Evolutionary conservation across 2,888 invertebrate species (phyloP), one percentile per base, ranked within the genome.

Genomic region (Pristionchus mayeri): DNA sequence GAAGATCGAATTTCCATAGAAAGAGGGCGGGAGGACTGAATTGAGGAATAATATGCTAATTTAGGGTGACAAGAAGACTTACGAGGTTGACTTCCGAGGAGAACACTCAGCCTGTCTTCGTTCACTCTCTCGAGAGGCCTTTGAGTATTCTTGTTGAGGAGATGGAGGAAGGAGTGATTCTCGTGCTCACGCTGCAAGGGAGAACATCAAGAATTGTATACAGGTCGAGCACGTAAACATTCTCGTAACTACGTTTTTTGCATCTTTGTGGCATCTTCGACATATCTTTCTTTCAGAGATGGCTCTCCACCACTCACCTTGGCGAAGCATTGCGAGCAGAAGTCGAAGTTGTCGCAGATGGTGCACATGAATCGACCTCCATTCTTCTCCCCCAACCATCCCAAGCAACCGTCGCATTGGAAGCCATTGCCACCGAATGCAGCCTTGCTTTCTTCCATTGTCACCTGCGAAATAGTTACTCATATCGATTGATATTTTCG

Each of bases 341-440:
- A 57, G 18, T 80, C 80, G 80, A 37, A 80, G 80, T 80, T 27
- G 18, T 37, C 80, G 37, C 80, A 80, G 80, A 80, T 40, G 37
- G 24, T 57, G 57, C 80, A 80, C 57, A 57, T 80, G 80, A 27
- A 80, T 57, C 80, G n/a, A 0, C 80, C 57, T 54, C 80, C 80
- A 27, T 80, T 57, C 2, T n/a, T n/a, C 0, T 34, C 3, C 3
- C 34, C 13, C 11, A 80, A 13, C 18, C 18, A 80, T 24, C 54
- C n/a, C 37, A n/a, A 9, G 27, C 80, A 80, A 6, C 13, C 54
- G 27, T 80, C 57, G n/a, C 80, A 80, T 24, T n/a, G 9, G n/a
- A 37, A 52, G 40, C 13, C 54, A 40, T n/a, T 30, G 13, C 57
- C 57, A 44, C n/a, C 27, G 37, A 40, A 80, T 21, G 37, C 37